These are phyloP conservation scores for Cyprinodon variegatus DNA, from an alignment of 2,113 vertebrate genomes.

Conservation along the genomic window DNA sequence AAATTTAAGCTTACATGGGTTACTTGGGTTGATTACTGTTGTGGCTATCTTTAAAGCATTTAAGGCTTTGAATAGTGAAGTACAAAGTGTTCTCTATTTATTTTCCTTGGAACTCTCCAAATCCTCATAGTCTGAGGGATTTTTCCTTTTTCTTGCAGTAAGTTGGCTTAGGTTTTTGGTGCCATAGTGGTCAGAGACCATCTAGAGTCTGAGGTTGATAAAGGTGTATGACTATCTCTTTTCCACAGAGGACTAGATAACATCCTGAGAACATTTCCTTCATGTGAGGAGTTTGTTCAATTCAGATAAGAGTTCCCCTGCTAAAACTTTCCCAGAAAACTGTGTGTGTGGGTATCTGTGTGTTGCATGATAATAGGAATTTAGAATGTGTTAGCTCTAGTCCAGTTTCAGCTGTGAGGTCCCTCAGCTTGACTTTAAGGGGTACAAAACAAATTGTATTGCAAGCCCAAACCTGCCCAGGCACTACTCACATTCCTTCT, in stretches of 20 bases:
- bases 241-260: constrained; percentile 74
- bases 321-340: constrained; percentile 31
- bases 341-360: constrained; percentile 28
- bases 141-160: constrained; percentile 35
- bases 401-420: constrained; percentile 9
- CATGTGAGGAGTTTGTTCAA: constrained; percentile 67
- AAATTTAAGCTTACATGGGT: neutral
- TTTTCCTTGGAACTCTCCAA: constrained; percentile 42
- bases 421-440: neutral
- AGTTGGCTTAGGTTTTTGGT: constrained; percentile 56
- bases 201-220: constrained; percentile 67
- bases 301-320: constrained; percentile 62
- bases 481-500: constrained; percentile 40
- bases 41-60: neutral
- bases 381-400: constrained; percentile 15
- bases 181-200: constrained; percentile 59
- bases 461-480: constrained; percentile 38
- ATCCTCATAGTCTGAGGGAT: constrained; percentile 10
- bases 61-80: neutral
- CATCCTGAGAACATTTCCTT: constrained; percentile 75
- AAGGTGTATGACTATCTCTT: constrained; percentile 68
- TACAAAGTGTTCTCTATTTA: constrained; percentile 25
- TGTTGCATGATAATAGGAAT: neutral
- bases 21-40: neutral
- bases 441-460: constrained; percentile 27